Evolutionary conservation across 2,888 invertebrate genomes (phyloP).

Genomic region (Harmothoe impar): DNA sequence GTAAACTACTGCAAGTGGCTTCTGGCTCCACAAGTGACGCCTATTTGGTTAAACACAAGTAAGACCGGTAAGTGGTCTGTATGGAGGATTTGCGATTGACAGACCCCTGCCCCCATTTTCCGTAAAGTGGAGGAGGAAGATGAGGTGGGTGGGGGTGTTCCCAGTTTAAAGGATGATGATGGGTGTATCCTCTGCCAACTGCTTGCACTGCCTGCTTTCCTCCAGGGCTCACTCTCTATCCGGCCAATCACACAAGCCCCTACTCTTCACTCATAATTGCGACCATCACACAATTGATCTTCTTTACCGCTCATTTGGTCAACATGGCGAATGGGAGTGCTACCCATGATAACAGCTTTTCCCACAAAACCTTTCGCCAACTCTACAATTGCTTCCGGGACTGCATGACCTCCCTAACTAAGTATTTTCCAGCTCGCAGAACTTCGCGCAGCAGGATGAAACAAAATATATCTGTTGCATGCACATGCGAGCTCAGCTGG

Average conservation of each 20-base stretch:
- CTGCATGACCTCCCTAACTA: not conserved
- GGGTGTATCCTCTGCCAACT: not conserved
- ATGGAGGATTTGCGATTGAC: not conserved
- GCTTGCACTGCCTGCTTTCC: too few species aligned
- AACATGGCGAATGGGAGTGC: not conserved
- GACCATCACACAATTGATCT: not conserved
- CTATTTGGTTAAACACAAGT: conserved; percentile 10
- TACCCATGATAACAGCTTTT: not conserved
- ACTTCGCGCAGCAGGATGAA: not conserved
- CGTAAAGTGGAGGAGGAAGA: not conserved
- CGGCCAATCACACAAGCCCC: too few species aligned
- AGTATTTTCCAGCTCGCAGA: not conserved
- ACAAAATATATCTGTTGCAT: not conserved
- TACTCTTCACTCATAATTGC: not conserved
- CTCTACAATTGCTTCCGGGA: not conserved
- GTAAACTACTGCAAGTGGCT: not conserved
- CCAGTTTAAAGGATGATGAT: not conserved
- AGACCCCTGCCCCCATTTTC: not conserved
- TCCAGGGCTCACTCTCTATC: too few species aligned
- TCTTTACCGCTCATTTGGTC: not conserved
- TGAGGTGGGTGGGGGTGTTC: too few species aligned
- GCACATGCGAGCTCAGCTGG: not conserved
- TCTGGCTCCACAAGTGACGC: not conserved
- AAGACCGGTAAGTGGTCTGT: not conserved
- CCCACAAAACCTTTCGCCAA: not conserved